Base-by-base conservation (phyloP, 2,113 vertebrate genomes). In the Hepsetus odoe region DNA sequence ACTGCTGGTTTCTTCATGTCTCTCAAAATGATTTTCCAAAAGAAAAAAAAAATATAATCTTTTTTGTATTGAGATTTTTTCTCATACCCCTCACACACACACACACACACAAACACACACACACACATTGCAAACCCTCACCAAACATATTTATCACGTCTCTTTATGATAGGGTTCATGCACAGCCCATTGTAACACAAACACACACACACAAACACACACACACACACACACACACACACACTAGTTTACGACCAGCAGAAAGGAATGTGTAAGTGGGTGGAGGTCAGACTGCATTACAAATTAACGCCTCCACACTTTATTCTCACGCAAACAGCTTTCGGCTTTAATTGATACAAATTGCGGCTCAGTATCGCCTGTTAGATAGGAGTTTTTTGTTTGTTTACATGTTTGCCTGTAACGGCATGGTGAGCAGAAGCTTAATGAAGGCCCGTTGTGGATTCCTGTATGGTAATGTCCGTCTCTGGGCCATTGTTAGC, bases 261-360 rank as follows among this genome's bases (percentile, higher is more conserved):
- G 62, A 71, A 76, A 49, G 32, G 12, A 58, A 30, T 56, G 55
- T 8, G 28, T 5, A n/a, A 10, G 78, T 77, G 74, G 82, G 82
- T 5, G 78, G 74, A 79, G 78, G 73, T 77, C 78, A 83, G 71
- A 74, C 59, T 16, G 26, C 38, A 64, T 77, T 64, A 76, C 68
- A 71, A 16, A 55, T 70, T 79, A 32, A 56, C 76, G 76, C 77
- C 69, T 77, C 73, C 38, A 26, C 83, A 58, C n/a, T 6, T 74
- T 26, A 33, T 64, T 69, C 30, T 40, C 28, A 55, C 67, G 53
- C 26, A 76, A 81, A 80, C 61, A 49, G 78, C 78, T 80, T 80
- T 77, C 11, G 74, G 55, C 51, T 53, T 79, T 77, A 77, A 80
- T 80, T 72, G 64, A 62, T 74, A 35, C 2, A 38, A 33, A 77